These are phyloP conservation scores for Coreoperca whiteheadi DNA, from an alignment of 2,113 vertebrate genomes.

Conservation along the genomic window DNA sequence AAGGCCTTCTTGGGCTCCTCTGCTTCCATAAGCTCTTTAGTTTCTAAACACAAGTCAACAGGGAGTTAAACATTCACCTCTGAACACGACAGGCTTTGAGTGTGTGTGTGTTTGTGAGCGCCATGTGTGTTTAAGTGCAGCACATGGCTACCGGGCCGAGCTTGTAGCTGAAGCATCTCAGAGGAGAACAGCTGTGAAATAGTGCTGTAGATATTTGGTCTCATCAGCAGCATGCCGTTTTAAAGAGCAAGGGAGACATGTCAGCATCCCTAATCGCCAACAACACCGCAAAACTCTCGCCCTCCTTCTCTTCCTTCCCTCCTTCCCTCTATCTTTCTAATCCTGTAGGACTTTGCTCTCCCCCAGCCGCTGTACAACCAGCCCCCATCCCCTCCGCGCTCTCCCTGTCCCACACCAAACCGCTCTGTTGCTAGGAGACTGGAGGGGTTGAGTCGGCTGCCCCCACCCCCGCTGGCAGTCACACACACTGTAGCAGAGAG, in stretches of 20 bases:
- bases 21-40: conserved; percentile 43
- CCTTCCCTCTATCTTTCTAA: conserved; percentile 76
- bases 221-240: conserved; percentile 71
- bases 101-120: conserved; percentile 31
- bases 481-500: conserved; percentile 57
- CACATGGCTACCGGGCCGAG: conserved; percentile 48
- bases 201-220: conserved; percentile 73
- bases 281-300: conserved; percentile 72
- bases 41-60: conserved; percentile 47
- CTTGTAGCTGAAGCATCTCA: conserved; percentile 55
- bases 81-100: conserved; percentile 32
- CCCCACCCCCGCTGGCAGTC: conserved; percentile 85
- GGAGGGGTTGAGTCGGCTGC: conserved; percentile 86
- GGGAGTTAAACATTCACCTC: conserved; percentile 71
- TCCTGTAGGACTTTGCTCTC: conserved; percentile 82
- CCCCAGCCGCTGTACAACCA: conserved; percentile 82
- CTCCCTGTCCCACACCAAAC: conserved; percentile 86
- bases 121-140: conserved; percentile 58
- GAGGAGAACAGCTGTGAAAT: conserved; percentile 82
- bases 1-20: conserved; percentile 32
- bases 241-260: conserved; percentile 73
- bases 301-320: conserved; percentile 57
- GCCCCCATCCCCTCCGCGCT: conserved; percentile 76
- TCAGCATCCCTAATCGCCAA: conserved; percentile 78
- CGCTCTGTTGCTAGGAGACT: conserved; percentile 90